Conservation (phyloP, 2,113 vertebrate species). For the Ptilonorhynchus violaceus region DNA sequence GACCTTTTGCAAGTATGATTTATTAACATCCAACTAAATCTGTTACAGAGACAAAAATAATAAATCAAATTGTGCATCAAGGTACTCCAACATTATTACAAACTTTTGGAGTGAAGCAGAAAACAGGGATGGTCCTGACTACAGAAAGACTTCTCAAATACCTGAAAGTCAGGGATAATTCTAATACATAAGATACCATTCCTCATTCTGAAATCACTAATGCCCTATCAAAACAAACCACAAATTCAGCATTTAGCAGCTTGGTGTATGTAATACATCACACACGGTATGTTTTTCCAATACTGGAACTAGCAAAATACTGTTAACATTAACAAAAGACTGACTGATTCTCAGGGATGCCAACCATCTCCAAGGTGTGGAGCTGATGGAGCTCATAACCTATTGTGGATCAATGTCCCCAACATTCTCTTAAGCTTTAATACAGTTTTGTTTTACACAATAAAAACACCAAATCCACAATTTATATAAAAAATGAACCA, state of each 20-base stretch:
- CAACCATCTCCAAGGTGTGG: neutral
- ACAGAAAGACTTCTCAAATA: neutral
- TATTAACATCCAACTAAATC: conserved; percentile 48
- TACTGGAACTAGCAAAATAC: neutral
- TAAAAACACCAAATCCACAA: conserved; percentile 23
- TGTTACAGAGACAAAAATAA: conserved; percentile 48
- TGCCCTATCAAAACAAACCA: neutral
- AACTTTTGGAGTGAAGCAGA: neutral
- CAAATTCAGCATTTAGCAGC: conserved; percentile 1
- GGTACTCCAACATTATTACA: neutral
- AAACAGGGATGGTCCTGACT: neutral
- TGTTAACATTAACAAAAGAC: neutral
- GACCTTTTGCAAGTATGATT: conserved; percentile 41
- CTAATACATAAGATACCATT: neutral
- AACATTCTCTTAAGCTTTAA: neutral
- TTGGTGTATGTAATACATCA: neutral
- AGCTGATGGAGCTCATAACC: neutral
- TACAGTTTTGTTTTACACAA: neutral
- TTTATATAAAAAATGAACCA: conserved; percentile 16
- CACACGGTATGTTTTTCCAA: neutral
- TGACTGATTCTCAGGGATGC: neutral
- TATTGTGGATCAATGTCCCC: neutral
- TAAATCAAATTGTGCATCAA: neutral
- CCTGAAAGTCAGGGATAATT: neutral
- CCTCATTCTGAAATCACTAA: conserved; percentile 1